Percentiles rank a stretch among this genome's conserved stretches.
Conservation (phyloP, 2,888 invertebrate species). For the Abrostola triplasia region DNA sequence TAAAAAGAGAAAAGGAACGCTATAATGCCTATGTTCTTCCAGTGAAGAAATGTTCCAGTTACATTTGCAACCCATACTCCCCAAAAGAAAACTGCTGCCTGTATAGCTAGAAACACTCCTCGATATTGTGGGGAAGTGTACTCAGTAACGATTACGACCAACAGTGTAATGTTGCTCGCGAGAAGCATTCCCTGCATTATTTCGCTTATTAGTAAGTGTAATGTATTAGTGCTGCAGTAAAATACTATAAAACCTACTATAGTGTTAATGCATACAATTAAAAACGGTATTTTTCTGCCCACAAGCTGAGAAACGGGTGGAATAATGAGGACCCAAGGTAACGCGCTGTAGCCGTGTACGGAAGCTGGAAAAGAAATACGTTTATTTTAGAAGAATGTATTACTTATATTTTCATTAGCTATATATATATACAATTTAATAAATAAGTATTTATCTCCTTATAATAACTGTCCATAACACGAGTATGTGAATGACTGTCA, state of each 20-base stretch:
- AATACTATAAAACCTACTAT: constrained; percentile 47
- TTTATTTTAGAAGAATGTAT: constrained; percentile 28
- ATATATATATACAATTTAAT: not conserved
- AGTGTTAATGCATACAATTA: constrained; percentile 42
- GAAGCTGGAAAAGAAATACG: constrained; percentile 36
- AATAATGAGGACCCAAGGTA: constrained; percentile 48
- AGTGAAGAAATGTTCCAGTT: constrained; percentile 52
- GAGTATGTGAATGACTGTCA: not conserved
- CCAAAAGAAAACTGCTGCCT: constrained; percentile 55
- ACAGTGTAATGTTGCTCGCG: constrained; percentile 34
- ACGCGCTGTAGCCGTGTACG: constrained; percentile 47
- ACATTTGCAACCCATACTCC: constrained; percentile 61
- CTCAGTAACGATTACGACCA: constrained; percentile 55
- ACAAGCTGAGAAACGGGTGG: constrained; percentile 34
- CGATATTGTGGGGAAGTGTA: constrained; percentile 59
- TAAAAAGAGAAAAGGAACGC: constrained; percentile 45
- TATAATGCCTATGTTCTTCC: constrained; percentile 55
- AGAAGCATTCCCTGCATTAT: constrained; percentile 54
- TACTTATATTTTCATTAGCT: constrained; percentile 19
- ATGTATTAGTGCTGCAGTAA: constrained; percentile 50
- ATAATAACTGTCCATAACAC: too few relatives aligned
- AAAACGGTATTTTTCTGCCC: constrained; percentile 47
- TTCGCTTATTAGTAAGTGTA: constrained; percentile 59
- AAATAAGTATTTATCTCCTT: too few relatives aligned
- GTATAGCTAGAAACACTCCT: constrained; percentile 56